These are phyloP conservation scores for Agrochola litura DNA, from an alignment of 2,888 invertebrate species.

Conservation along the genomic window DNA sequence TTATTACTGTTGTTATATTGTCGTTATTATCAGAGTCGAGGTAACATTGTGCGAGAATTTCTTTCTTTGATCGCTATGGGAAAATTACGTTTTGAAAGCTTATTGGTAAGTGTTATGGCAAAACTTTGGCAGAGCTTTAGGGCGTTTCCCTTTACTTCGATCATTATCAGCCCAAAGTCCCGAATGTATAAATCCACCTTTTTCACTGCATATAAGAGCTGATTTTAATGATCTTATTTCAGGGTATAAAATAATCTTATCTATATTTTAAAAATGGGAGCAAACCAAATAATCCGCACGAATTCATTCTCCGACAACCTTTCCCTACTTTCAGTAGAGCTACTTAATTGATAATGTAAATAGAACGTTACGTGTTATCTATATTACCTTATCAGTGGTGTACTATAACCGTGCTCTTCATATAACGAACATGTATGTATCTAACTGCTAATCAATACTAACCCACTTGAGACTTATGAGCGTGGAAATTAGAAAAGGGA, in stretches of 20 bases:
- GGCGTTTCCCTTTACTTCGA: conserved; percentile 20
- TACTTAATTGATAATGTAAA: conserved; percentile 42
- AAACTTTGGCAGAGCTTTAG: conserved; percentile 10
- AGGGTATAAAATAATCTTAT: neutral
- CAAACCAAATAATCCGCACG: conserved; percentile 12
- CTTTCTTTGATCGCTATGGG: conserved; percentile 15
- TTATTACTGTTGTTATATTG: conserved; percentile 49
- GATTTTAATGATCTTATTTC: conserved; percentile 1
- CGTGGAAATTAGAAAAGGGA: conserved; percentile 23
- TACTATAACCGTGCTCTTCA: conserved; percentile 21
- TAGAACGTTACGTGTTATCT: conserved; percentile 37
- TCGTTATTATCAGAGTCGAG: conserved; percentile 39
- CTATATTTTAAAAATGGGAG: neutral
- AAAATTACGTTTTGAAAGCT: conserved; percentile 27
- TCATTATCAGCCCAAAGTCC: neutral
- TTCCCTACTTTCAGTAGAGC: conserved; percentile 31
- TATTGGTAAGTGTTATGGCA: neutral
- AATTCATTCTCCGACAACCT: conserved; percentile 27
- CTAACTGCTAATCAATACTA: conserved; percentile 39
- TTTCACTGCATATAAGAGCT: neutral
- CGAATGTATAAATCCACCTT: neutral
- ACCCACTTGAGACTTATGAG: conserved; percentile 20
- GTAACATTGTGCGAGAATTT: conserved; percentile 6
- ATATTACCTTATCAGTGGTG: conserved; percentile 37
- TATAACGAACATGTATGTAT: conserved; percentile 21